Base-by-base conservation (phyloP, 2,797 vertebrate genomes). In the Odontamblyopus rebecca region DNA sequence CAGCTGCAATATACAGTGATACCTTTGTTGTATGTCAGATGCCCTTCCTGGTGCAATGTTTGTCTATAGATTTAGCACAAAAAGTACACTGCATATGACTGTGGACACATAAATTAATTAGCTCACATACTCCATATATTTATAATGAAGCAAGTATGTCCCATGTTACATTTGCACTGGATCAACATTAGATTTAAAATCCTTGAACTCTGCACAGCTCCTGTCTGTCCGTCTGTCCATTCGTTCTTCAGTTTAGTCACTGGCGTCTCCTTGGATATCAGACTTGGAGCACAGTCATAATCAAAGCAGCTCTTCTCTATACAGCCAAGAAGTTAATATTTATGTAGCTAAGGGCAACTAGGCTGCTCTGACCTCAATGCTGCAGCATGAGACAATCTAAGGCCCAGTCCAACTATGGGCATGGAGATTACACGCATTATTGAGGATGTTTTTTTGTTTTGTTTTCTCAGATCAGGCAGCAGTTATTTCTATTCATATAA, bases 291-390 rank as follows among this genome's bases (percentile, higher is more conserved):
- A 79, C 86, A 84, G 80, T 86, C 56, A 68, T 85, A 89, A 90
- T 91, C 89, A 91, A 90, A 90, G 87, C 83, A 83, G 84, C 82
- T 80, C 86, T 85, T 62, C 86, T 82, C 82, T 50, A 76, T 83
- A 89, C 86, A 84, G 85, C 59, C 71, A 70, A 85, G 81, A 74
- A 66, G 88, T 92, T 92, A 90, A 91, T 92, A 93, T 93, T 92
- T 91, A 93, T 90, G 88, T 91, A 89, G 89, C 86, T 87, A 90
- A 69, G 80, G 86, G 90, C 86, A 87, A 91, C 87, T 74, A 41
- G 82, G 77, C 82, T 80, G 82, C 78, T 85, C 75, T 85, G 80
- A 85, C 83, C 83, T 81, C 69, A 82, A 72, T 82, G 74, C 79
- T 75, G 73, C 66, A 68, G 79, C 77, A 85, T 77, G 78, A 81